These are phyloP conservation scores for Megaleporinus macrocephalus DNA, from an alignment of 2,113 vertebrate species.

Conservation along the genomic window DNA sequence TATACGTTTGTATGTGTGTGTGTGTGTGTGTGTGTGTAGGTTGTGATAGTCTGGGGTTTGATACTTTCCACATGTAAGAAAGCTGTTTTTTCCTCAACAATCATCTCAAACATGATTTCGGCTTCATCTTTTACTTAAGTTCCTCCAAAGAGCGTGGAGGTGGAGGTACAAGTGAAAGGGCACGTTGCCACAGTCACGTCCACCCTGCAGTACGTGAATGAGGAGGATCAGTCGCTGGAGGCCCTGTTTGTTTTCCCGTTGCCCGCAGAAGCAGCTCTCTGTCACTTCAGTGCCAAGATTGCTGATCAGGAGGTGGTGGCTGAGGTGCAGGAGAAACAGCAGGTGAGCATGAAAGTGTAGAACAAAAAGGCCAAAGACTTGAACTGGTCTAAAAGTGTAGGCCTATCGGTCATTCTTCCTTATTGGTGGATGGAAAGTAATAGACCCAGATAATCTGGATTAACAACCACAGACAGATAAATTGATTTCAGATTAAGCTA, in stretches of 20 bases:
- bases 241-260: slow-evolving; percentile 84
- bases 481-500: no score
- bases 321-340: slow-evolving; percentile 78
- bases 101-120: neutral
- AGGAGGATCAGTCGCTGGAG: slow-evolving; percentile 77
- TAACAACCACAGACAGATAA: no score
- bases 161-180: slow-evolving; percentile 75
- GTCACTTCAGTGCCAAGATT: slow-evolving; percentile 80
- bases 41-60: no score
- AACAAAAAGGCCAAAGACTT: neutral
- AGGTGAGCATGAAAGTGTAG: slow-evolving; percentile 63
- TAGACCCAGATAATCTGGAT: no score
- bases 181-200: slow-evolving; percentile 82
- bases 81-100: neutral
- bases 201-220: slow-evolving; percentile 82
- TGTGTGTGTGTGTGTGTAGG: no score
- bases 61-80: neutral
- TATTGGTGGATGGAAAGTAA: no score
- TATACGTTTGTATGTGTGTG: no score
- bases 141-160: slow-evolving; percentile 80
- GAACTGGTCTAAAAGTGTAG: neutral
- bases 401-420: no score
- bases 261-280: slow-evolving; percentile 82
- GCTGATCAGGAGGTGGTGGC: slow-evolving; percentile 79
- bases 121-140: slow-evolving; percentile 64